Evolutionary conservation across 1,140 invertebrate genomes (phyloP).

Genomic region (Eumaeus atala): DNA sequence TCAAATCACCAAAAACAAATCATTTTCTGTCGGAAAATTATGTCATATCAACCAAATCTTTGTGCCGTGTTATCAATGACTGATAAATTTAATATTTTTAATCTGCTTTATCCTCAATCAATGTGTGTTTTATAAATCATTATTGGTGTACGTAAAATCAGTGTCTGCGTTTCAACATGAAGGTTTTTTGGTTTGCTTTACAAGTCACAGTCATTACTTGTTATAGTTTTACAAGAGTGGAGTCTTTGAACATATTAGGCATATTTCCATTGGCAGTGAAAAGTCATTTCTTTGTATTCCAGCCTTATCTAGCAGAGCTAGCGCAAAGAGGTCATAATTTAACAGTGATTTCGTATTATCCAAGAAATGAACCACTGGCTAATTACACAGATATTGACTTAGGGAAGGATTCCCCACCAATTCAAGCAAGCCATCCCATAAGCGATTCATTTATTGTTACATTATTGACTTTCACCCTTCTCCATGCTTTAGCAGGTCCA

Average conservation of each 20-base stretch:
- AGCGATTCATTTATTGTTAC: slow-evolving; percentile 9
- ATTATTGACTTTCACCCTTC: slow-evolving; percentile 14
- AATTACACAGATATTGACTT: slow-evolving; percentile 78
- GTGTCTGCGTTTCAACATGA: neutral
- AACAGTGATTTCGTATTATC: slow-evolving; percentile 80
- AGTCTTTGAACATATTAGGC: slow-evolving; percentile 74
- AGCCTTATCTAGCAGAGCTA: slow-evolving; percentile 78
- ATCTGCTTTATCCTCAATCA: too few relatives aligned
- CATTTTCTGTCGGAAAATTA: too few relatives aligned
- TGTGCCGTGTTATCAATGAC: too few relatives aligned
- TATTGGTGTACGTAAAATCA: too few relatives aligned
- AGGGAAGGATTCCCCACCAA: slow-evolving; percentile 34
- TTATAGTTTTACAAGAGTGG: slow-evolving; percentile 17
- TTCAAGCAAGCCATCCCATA: slow-evolving; percentile 24
- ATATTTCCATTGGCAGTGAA: slow-evolving; percentile 80
- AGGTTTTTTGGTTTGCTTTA: neutral
- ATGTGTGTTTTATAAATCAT: too few relatives aligned
- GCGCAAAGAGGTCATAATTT: slow-evolving; percentile 79
- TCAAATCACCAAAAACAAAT: too few relatives aligned
- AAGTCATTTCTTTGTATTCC: slow-evolving; percentile 83
- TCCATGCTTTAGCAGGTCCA: slow-evolving; percentile 17
- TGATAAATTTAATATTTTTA: too few relatives aligned
- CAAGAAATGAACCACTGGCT: slow-evolving; percentile 61
- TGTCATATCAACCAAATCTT: too few relatives aligned
- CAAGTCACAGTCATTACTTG: neutral